phyloP scores from a whole-genome alignment of 2,113 vertebrate species.

The Taxidea taxus region DNA sequence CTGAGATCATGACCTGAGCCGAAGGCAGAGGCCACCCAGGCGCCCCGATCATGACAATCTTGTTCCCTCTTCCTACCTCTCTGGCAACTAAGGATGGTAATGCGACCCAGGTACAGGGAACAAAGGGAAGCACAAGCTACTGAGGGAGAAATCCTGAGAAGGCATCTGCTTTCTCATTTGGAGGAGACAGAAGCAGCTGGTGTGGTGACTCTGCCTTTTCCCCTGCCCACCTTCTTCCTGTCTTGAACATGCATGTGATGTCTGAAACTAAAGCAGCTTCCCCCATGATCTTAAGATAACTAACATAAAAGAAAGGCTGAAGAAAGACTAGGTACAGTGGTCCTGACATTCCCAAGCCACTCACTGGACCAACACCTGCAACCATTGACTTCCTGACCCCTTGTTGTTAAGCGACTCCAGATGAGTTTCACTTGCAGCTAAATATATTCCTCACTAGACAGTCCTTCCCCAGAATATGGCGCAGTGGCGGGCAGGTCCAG shows the following conservation, averaged over 20 bases:
- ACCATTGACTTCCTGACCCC: neutral
- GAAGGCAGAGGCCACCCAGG: too few species aligned
- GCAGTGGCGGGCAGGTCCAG: neutral
- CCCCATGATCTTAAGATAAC: neutral
- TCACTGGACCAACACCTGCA: neutral
- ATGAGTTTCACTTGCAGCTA: neutral
- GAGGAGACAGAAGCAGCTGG: neutral
- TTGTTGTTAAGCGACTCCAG: neutral
- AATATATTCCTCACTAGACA: neutral
- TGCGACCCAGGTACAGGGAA: neutral
- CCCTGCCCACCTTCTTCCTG: neutral
- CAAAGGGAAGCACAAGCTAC: neutral
- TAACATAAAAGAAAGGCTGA: neutral
- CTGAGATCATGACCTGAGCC: too few species aligned
- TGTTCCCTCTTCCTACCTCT: neutral
- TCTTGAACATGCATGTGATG: neutral
- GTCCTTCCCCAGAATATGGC: neutral
- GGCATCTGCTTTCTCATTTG: neutral
- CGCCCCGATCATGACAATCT: neutral
- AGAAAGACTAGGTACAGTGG: neutral
- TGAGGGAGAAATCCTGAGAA: neutral
- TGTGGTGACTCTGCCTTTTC: neutral
- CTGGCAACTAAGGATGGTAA: neutral
- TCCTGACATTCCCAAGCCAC: neutral
- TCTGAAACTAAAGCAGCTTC: neutral